These are phyloP conservation scores for Oasisia sp. DNA, from an alignment of 2,888 invertebrate species.

Conservation along the genomic window DNA sequence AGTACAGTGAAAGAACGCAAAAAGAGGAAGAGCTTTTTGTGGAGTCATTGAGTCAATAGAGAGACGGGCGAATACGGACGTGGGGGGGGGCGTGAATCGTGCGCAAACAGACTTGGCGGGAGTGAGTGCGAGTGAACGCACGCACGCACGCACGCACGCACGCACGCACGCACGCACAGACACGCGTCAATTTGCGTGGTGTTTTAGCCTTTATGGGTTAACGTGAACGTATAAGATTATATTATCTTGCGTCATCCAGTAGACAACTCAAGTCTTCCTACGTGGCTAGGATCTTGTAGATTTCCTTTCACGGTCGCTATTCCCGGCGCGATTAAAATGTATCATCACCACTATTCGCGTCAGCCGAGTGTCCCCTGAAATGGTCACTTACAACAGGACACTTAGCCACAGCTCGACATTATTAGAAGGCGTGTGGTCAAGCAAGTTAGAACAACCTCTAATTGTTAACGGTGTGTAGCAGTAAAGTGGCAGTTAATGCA, in stretches of 20 bases:
- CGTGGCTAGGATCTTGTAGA: neutral
- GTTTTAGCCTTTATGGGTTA: neutral
- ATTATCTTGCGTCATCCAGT: neutral
- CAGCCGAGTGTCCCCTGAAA: neutral
- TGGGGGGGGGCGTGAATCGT: neutral
- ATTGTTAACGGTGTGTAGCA: neutral
- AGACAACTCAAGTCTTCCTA: neutral
- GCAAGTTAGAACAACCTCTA: neutral
- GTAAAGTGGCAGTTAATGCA: neutral
- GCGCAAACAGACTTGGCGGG: no score
- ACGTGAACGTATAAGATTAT: neutral
- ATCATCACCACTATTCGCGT: neutral
- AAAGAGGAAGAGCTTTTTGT: neutral
- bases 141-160: no score
- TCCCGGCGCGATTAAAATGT: neutral
- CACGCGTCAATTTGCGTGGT: neutral
- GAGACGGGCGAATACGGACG: neutral
- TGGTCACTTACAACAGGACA: neutral
- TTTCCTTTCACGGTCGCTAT: neutral
- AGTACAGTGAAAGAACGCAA: neutral
- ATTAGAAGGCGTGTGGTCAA: neutral
- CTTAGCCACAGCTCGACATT: neutral
- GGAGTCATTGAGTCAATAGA: neutral
- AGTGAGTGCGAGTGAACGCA: no score
- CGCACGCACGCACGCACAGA: no score